Base-by-base conservation (phyloP, 2,113 vertebrate genomes). In the Austrofundulus limnaeus region DNA sequence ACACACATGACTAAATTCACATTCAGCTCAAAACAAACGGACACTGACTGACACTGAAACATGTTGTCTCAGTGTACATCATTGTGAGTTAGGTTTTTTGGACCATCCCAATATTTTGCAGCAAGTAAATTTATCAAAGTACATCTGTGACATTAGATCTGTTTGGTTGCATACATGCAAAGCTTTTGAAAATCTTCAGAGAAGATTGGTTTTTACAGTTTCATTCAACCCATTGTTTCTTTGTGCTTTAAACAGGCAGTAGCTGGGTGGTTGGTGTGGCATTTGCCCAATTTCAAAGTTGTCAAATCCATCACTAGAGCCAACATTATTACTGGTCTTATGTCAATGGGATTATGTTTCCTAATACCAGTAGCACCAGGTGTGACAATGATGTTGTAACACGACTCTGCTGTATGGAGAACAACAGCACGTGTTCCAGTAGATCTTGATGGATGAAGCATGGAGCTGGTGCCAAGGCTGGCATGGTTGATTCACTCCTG, bases 311-410 rank as follows among this genome's bases (percentile, higher is more conserved):
- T 48, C 58, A 61, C 28, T 21, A n/a, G 45, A 61, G 54, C 51
- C 51, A 59, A 21, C 28, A n/a, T 50, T 57, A 51, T 61, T 55
- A 45, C 21, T 31, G 58, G 14, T 45, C 61, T 45, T 8, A 16
- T 38, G 47, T 70, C 54, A 66, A 38, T 70, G 47, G 48, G 41
- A 56, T 81, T 49, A 70, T 41, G 39, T 74, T 69, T 78, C 69
- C 60, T 47, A 25, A 58, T 57, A 47, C 13, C 31, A 37, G 46
- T 50, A 24, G 46, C 66, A 77, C 59, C n/a, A 25, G 48, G 59
- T 60, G 70, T 15, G 49, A 63, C 72, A 61, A 57, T 62, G 79
- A 61, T 58, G 62, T 61, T 7, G 72, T 17, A 81, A 85, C 80
- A 58, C 41, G 70, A 85, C 25, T 43, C 71, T 51, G 24, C 49